Conservation (phyloP, 2,888 invertebrate species). For the Folsomia candida region DNA sequence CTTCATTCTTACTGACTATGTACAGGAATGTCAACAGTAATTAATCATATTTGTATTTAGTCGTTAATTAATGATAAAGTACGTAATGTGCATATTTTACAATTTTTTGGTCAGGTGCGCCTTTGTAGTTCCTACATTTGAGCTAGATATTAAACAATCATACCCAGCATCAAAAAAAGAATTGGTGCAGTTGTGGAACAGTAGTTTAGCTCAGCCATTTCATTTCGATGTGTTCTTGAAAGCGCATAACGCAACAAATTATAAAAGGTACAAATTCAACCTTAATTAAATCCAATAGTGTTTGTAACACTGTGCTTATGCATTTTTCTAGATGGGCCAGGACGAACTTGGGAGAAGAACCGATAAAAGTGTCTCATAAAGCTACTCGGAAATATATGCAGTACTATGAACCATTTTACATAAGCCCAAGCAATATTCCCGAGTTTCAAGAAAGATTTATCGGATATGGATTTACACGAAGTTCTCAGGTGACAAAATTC, state of each 20-base stretch:
- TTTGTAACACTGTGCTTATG: too few species aligned
- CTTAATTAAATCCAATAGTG: too few species aligned
- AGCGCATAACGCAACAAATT: conserved; percentile 37
- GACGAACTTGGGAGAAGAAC: conserved; percentile 29
- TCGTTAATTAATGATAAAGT: not conserved
- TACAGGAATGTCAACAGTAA: not conserved
- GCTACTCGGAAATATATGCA: conserved; percentile 17
- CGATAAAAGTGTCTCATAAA: conserved; percentile 30
- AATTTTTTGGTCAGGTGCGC: too few species aligned
- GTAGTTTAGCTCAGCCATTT: conserved; percentile 79
- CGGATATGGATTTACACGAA: conserved; percentile 33
- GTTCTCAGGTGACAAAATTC: conserved; percentile 29
- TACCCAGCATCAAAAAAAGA: conserved; percentile 79
- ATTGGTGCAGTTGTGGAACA: conserved; percentile 69
- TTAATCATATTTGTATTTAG: too few species aligned
- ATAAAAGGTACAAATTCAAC: conserved; percentile 26
- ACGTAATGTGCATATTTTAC: too few species aligned
- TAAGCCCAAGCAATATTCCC: conserved; percentile 22
- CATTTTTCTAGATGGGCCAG: conserved; percentile 27
- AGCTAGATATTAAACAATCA: conserved; percentile 72
- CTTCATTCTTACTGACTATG: not conserved
- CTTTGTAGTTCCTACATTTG: conserved; percentile 85
- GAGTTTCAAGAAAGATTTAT: conserved; percentile 28
- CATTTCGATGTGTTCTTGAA: conserved; percentile 79
- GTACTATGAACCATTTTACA: conserved; percentile 81